Evolutionary conservation across 2,797 vertebrate species (phyloP).

Genomic region (Rhabdomys pumilio): DNA sequence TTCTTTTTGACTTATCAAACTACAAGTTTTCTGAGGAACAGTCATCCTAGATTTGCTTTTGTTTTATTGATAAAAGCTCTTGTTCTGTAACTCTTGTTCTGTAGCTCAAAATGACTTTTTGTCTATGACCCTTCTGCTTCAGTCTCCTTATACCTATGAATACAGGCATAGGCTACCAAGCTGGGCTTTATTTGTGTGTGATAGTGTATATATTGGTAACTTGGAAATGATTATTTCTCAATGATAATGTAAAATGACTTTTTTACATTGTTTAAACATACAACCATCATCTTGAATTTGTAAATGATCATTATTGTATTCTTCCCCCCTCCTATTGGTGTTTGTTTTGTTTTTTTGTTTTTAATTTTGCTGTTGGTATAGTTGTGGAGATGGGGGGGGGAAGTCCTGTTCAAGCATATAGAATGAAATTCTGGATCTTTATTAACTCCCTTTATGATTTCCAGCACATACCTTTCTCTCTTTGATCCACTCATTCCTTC

Average conservation of each 20-base stretch:
- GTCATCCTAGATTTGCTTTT: conserved; percentile 15
- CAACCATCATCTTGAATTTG: conserved; percentile 23
- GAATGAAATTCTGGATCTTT: conserved; percentile 12
- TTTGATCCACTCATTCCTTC: background rate
- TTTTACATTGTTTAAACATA: conserved; percentile 56
- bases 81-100: background rate
- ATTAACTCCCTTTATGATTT: conserved; percentile 38
- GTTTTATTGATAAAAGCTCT: background rate
- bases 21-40: background rate
- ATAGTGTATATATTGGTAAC: background rate
- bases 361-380: background rate
- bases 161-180: background rate
- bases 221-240: conserved; percentile 57
- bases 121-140: too few relatives aligned
- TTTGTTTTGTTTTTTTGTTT: background rate
- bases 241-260: background rate
- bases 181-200: background rate
- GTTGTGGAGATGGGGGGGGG: background rate
- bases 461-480: background rate
- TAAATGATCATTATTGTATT: background rate
- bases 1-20: background rate
- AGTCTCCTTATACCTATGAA: background rate
- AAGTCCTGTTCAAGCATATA: background rate
- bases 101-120: background rate
- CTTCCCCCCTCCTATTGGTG: background rate